A percentile compares a stretch with the other conserved stretches of the same genome.
Evolutionary conservation across 1,140 invertebrate species (phyloP).

Genomic region (Lethocerus indicus): DNA sequence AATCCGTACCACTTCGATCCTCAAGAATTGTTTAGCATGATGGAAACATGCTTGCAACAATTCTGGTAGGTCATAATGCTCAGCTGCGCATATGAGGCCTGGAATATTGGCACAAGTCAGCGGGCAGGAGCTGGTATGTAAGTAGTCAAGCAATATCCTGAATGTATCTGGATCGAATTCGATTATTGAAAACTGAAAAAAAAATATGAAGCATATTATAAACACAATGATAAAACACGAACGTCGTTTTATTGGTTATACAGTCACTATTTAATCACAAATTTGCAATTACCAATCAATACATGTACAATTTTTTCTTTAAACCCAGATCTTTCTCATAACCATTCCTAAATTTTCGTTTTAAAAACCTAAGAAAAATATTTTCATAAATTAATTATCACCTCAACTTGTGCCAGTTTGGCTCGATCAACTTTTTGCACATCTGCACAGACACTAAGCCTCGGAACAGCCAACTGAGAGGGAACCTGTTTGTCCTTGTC

Average conservation of each 20-base stretch:
- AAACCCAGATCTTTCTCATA: too few species aligned
- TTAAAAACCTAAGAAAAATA: too few species aligned
- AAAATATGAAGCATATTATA: constrained; percentile 4
- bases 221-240: too few species aligned
- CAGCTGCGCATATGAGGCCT: constrained; percentile 80
- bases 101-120: constrained; percentile 83
- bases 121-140: constrained; percentile 82
- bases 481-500: constrained; percentile 43
- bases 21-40: constrained; percentile 82
- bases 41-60: constrained; percentile 87
- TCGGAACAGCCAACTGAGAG: constrained; percentile 54
- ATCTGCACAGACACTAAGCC: constrained; percentile 80
- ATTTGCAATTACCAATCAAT: too few species aligned
- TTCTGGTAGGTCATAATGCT: constrained; percentile 86
- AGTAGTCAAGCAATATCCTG: constrained; percentile 72
- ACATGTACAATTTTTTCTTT: too few species aligned
- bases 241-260: too few species aligned
- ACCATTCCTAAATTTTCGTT: too few species aligned
- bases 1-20: constrained; percentile 66
- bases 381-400: too few species aligned
- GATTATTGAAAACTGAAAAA: constrained; percentile 75
- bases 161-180: constrained; percentile 92
- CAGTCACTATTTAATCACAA: too few species aligned
- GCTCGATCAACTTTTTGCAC: constrained; percentile 82
- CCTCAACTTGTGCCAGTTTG: constrained; percentile 82